phyloP scores from a whole-genome alignment of 2,113 vertebrate genomes.

The Xenopus borealis region DNA sequence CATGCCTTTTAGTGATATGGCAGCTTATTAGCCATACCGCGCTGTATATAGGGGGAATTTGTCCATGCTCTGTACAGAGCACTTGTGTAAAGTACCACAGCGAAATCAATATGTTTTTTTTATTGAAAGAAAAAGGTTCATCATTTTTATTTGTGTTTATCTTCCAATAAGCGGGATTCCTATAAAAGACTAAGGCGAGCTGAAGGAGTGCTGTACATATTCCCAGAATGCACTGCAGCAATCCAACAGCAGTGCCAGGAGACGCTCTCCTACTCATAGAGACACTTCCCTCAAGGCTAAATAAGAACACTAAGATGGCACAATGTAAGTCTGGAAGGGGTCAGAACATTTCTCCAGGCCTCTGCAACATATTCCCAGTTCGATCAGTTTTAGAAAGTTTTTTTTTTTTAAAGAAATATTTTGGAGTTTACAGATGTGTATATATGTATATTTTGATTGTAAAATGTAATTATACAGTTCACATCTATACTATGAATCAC shows the following conservation, averaged over 20 bases:
- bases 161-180: conserved; percentile 15
- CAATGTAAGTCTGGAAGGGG: not conserved
- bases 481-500: conserved; percentile 15
- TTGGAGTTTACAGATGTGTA: conserved; percentile 44
- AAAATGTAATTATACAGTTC: conserved; percentile 36
- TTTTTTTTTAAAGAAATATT: conserved; percentile 11
- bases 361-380: not conserved
- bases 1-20: conserved; percentile 31
- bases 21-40: conserved; percentile 48
- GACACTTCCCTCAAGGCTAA: not conserved
- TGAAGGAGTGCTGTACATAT: conserved; percentile 36
- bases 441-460: conserved; percentile 46
- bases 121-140: conserved; percentile 17
- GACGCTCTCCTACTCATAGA: not conserved
- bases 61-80: conserved; percentile 72
- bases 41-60: conserved; percentile 58
- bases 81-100: conserved; percentile 69
- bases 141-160: conserved; percentile 34
- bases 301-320: not conserved
- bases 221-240: not conserved
- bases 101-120: conserved; percentile 69
- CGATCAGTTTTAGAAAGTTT: conserved; percentile 6
- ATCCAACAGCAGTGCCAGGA: not conserved
- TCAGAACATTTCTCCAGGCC: conserved; percentile 26
- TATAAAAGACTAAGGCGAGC: conserved; percentile 5